phyloP scores from a whole-genome alignment of 2,113 vertebrate species.

The Oryzias woworae region DNA sequence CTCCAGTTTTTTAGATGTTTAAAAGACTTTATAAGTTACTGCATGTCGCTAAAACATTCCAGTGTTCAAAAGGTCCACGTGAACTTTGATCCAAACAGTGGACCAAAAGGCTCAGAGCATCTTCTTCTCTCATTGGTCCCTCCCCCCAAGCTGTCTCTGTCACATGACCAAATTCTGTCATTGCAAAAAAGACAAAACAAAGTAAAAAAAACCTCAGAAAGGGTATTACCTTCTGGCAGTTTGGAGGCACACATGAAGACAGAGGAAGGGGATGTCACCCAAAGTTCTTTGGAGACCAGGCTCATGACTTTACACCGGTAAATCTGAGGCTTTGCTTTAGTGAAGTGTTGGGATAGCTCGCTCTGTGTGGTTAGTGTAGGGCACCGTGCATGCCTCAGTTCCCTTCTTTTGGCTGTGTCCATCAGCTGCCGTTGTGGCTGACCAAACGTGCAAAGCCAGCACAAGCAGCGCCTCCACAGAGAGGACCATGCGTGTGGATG shows the following conservation, averaged over 20 bases:
- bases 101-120: constrained; percentile 37
- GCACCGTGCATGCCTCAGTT: constrained; percentile 32
- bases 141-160: constrained; percentile 26
- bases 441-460: constrained; percentile 61
- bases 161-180: constrained; percentile 70
- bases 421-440: constrained; percentile 42
- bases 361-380: constrained; percentile 15
- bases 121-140: constrained; percentile 12
- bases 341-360: background rate
- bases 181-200: constrained; percentile 58
- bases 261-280: constrained; percentile 40
- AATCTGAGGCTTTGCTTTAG: background rate
- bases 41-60: constrained; percentile 56
- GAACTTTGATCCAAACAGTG: constrained; percentile 21
- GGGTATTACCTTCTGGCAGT: constrained; percentile 65
- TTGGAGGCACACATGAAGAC: constrained; percentile 62
- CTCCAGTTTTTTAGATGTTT: constrained; percentile 38
- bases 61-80: constrained; percentile 64
- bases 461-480: constrained; percentile 40
- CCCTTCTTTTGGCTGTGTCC: constrained; percentile 50
- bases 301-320: no score
- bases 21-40: constrained; percentile 33
- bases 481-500: constrained; percentile 31
- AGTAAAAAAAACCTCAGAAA: constrained; percentile 47
- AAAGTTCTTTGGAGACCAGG: no score